Percentiles rank a stretch among this genome's conserved stretches.
These are phyloP conservation scores for Grammomys surdaster DNA, from an alignment of 2,113 vertebrate species.

Conservation along the genomic window DNA sequence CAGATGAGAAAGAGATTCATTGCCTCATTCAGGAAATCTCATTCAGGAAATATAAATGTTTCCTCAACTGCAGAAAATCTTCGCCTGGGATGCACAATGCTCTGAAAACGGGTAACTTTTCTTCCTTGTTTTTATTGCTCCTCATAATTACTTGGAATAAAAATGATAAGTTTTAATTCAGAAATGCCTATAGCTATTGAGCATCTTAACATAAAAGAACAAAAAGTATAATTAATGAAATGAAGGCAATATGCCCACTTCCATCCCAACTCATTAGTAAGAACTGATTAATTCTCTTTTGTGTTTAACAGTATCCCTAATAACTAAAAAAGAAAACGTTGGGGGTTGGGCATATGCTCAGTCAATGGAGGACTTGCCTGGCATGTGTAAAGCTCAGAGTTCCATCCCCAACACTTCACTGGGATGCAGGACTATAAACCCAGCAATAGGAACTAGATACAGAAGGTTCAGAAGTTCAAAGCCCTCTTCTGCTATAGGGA, in stretches of 20 bases:
- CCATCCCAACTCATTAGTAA: slow-evolving; percentile 70
- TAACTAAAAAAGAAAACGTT: background rate
- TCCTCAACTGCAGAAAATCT: background rate
- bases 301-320: slow-evolving; percentile 50
- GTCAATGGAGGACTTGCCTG: background rate
- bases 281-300: slow-evolving; percentile 79
- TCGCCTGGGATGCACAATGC: background rate
- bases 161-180: slow-evolving; percentile 82
- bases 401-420: background rate
- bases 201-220: slow-evolving; percentile 79
- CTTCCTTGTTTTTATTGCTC: slow-evolving; percentile 71
- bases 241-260: slow-evolving; percentile 54
- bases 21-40: slow-evolving; percentile 46
- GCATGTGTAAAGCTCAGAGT: too few species aligned
- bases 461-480: background rate
- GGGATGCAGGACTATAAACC: too few species aligned
- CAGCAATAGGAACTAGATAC: background rate
- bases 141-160: slow-evolving; percentile 79
- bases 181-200: slow-evolving; percentile 60
- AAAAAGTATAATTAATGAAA: slow-evolving; percentile 79
- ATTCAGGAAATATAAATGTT: slow-evolving; percentile 5
- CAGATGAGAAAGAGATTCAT: background rate
- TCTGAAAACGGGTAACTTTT: background rate
- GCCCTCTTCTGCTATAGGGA: background rate
- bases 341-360: background rate